A percentile compares a stretch with the other conserved stretches of the same genome.
Evolutionary conservation across 2,797 vertebrate genomes (phyloP).

Genomic region (Furcifer pardalis): DNA sequence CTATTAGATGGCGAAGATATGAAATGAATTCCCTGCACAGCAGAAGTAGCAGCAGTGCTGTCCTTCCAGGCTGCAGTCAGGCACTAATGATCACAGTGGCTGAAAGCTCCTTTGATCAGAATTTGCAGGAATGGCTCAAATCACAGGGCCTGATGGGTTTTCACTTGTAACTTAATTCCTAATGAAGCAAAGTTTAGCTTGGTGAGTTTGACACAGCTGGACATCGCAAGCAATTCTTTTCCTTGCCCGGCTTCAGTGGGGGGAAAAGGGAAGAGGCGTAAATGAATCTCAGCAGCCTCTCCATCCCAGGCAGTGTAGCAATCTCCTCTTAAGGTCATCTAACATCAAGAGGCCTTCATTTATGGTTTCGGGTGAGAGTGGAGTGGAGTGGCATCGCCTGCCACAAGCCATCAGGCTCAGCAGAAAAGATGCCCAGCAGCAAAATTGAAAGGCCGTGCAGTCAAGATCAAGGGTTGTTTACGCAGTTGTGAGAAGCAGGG

Average conservation of each 20-base stretch:
- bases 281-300: constrained; percentile 62
- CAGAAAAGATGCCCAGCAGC: neutral
- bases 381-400: constrained; percentile 26
- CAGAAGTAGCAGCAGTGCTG: constrained; percentile 44
- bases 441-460: neutral
- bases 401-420: constrained; percentile 11
- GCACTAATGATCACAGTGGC: constrained; percentile 62
- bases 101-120: constrained; percentile 66
- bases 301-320: constrained; percentile 57
- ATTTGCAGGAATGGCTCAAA: constrained; percentile 60
- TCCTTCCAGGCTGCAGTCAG: constrained; percentile 46
- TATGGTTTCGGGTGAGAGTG: constrained; percentile 15
- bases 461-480: constrained; percentile 15
- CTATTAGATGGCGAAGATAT: constrained; percentile 38
- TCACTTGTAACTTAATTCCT: constrained; percentile 63
- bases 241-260: constrained; percentile 58
- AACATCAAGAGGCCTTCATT: constrained; percentile 46
- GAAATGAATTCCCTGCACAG: constrained; percentile 54
- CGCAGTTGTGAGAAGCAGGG: neutral
- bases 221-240: constrained; percentile 64
- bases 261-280: constrained; percentile 46
- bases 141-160: constrained; percentile 55
- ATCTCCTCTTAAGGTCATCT: constrained; percentile 46
- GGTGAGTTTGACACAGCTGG: constrained; percentile 70
- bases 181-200: constrained; percentile 73